Conservation (phyloP, 1,140 invertebrate genomes). For the Drosophila arawakana region DNA sequence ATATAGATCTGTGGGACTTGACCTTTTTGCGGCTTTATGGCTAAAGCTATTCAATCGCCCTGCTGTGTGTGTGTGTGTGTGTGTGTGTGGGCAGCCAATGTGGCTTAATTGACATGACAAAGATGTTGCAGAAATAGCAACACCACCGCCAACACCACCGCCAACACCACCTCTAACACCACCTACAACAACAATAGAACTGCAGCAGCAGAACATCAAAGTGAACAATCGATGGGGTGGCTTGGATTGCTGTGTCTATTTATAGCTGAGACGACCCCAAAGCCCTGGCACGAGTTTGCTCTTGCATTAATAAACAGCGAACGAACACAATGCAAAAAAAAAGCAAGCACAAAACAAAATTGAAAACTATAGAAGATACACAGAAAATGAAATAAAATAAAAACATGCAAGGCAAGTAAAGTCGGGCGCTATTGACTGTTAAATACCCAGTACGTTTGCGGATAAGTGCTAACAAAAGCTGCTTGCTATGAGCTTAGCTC, state of each 20-base stretch:
- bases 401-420: no score
- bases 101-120: constrained; percentile 61
- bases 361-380: constrained; percentile 40
- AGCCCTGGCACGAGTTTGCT: constrained; percentile 61
- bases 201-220: constrained; percentile 53
- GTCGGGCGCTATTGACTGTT: no score
- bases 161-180: constrained; percentile 15
- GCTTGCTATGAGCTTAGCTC: no score
- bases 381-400: constrained; percentile 42
- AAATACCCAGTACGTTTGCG: no score
- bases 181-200: background rate
- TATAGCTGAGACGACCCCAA: constrained; percentile 60
- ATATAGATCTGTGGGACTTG: constrained; percentile 62
- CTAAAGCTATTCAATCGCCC: constrained; percentile 21
- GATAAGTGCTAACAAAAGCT: no score
- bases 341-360: constrained; percentile 28
- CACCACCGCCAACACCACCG: constrained; percentile 8
- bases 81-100: constrained; percentile 22
- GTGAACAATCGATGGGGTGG: constrained; percentile 46
- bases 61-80: background rate
- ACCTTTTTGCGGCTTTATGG: constrained; percentile 56
- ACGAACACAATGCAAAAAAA: constrained; percentile 44
- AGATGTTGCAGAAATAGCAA: constrained; percentile 71
- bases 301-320: constrained; percentile 59
- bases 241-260: constrained; percentile 38